Evolutionary conservation across 2,113 vertebrate genomes (phyloP), one percentile per base, ranked within the genome.

Genomic region (Menura novaehollandiae): DNA sequence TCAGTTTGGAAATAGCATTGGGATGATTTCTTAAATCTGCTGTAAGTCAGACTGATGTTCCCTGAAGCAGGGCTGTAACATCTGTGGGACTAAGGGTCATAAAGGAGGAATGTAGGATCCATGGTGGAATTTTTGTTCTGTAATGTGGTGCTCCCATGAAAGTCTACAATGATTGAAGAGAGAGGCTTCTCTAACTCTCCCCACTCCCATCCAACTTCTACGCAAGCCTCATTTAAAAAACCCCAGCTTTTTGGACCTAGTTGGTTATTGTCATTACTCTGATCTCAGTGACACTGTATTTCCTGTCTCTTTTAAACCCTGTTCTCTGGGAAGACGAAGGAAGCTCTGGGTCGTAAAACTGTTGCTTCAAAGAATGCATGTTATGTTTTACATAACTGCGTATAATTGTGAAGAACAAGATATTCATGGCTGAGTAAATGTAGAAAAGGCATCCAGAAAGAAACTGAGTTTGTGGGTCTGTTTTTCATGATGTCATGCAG

Each of bases 191-290:
- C 21, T 43, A 51, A 47, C 28, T 44, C 15, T 62, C 2, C 9
- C 6, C 41, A 41, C 7, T 59, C 18, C 3, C 7, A 37, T 15
- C 8, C 6, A 16, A 6, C 10, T 39, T 71, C 24, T 4, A 0
- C 46, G 7, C 35, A 84, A 76, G 39, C 39, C 5, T 6, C 10
- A 9, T 63, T 58, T 30, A 6, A 49, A 63, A 60, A 62, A 4
- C 0, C 24, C 1, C 13, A 75, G 7, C 17, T 60, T 80, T 87
- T 58, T 60, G 37, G 64, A 64, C 13, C 12, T 32, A 52, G 13
- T 18, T 15, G 7, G 21, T 77, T 62, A 23, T 37, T 93, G 33
- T 60, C 3, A 5, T 43, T 69, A 21, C 9, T 83, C 63, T 84
- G 52, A 47, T 84, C 17, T 76, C 0, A 0, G 8, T 82, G 64